Conservation (phyloP, 2,113 vertebrate species). For the Myrmecobius fasciatus region DNA sequence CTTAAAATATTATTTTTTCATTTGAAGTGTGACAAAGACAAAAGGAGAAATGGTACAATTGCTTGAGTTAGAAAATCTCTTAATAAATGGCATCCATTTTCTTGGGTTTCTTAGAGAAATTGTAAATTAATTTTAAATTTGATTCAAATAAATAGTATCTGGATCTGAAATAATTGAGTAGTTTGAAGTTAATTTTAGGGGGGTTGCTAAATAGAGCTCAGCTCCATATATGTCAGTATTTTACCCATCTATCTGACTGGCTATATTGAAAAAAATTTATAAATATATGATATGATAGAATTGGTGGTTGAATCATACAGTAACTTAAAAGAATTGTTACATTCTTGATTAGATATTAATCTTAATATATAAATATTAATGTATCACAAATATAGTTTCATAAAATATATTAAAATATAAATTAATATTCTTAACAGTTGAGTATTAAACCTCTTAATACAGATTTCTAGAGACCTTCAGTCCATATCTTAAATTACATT, state of each 20-base stretch:
- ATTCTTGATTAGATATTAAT: slow-evolving; percentile 3
- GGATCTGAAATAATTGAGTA: not conserved
- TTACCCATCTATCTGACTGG: not conserved
- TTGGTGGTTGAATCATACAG: not conserved
- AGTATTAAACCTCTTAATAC: not conserved
- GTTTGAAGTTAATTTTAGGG: slow-evolving; percentile 3
- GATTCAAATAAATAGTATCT: slow-evolving; percentile 38
- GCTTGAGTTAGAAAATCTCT: slow-evolving; percentile 25
- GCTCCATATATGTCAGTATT: not conserved
- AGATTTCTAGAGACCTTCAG: slow-evolving; percentile 6
- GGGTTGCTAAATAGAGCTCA: not conserved
- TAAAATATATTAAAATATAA: too few relatives aligned
- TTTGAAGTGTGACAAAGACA: slow-evolving; percentile 44
- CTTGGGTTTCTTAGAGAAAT: slow-evolving; percentile 49
- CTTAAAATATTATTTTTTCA: slow-evolving; percentile 45
- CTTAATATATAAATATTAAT: too few relatives aligned
- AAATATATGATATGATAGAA: slow-evolving; percentile 9
- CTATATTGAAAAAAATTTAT: not conserved
- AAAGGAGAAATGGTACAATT: slow-evolving; percentile 29
- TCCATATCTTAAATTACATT: not conserved
- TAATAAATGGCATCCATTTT: not conserved
- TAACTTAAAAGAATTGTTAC: not conserved
- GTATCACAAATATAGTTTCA: too few relatives aligned
- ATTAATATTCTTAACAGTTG: too few relatives aligned
- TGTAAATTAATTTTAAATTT: slow-evolving; percentile 39